Percentiles rank a stretch among this genome's conserved stretches.
Evolutionary conservation across 2,888 invertebrate species (phyloP).

Genomic region (Matsumyia berberina): DNA sequence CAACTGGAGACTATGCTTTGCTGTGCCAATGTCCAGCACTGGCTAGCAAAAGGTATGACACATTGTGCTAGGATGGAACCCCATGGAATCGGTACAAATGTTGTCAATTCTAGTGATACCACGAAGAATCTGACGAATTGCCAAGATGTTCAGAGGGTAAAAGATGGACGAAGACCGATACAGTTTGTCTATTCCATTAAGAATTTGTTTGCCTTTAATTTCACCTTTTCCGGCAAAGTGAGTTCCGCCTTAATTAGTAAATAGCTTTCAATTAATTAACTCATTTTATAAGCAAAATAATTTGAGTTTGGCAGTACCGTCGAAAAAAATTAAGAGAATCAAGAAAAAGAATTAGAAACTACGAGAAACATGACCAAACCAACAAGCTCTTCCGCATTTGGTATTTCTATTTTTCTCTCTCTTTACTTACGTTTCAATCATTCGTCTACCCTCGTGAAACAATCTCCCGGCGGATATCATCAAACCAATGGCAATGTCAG

Average conservation of each 20-base stretch:
- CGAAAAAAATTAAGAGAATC: neutral
- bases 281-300: neutral
- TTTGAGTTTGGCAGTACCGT: neutral
- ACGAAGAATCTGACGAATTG: no score
- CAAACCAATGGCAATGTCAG: constrained; percentile 92
- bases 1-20: no score
- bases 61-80: no score
- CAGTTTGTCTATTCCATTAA: neutral
- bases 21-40: no score
- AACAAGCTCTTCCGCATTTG: constrained; percentile 26
- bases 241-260: neutral
- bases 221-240: no score
- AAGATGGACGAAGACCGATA: no score
- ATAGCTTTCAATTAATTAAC: neutral
- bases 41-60: no score
- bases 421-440: constrained; percentile 85
- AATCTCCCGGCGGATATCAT: constrained; percentile 91
- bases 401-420: neutral
- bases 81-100: no score
- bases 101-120: no score
- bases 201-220: neutral
- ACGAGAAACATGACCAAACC: constrained; percentile 11
- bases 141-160: no score
- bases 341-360: neutral
- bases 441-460: constrained; percentile 89